Evolutionary conservation across 2,888 invertebrate genomes (phyloP).

Genomic region (Hipparchia semele): DNA sequence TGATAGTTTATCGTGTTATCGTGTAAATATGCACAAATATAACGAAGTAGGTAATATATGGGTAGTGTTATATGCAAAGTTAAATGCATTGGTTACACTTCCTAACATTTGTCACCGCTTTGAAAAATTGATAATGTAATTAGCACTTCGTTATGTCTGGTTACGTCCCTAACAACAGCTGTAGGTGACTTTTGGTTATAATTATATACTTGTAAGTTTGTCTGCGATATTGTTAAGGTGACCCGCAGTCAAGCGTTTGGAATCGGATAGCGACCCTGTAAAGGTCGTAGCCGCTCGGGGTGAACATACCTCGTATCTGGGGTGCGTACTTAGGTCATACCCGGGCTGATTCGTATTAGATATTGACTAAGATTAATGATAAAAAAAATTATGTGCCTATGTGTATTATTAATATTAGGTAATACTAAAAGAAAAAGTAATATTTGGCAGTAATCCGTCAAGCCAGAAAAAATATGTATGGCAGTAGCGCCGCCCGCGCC

Average conservation of each 20-base stretch:
- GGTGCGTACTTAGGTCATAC: conserved; percentile 33
- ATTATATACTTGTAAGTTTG: neutral
- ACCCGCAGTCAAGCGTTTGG: conserved; percentile 57
- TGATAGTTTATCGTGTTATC: neutral
- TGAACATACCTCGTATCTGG: conserved; percentile 68
- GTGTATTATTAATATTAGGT: too few relatives aligned
- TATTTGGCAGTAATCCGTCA: too few relatives aligned
- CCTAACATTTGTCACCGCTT: conserved; percentile 2
- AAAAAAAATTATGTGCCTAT: too few relatives aligned
- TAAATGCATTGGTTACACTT: neutral
- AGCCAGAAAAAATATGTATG: too few relatives aligned
- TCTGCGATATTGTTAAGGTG: conserved; percentile 36
- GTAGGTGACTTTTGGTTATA: conserved; percentile 11
- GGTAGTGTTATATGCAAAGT: neutral
- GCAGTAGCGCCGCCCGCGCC: too few relatives aligned
- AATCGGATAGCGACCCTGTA: conserved; percentile 61
- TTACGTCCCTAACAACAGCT: conserved; percentile 2
- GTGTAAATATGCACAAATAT: neutral
- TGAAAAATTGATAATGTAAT: conserved; percentile 18
- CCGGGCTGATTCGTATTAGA: neutral
- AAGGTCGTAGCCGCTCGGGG: conserved; percentile 62
- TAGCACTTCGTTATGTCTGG: conserved; percentile 6
- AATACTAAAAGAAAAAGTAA: too few relatives aligned
- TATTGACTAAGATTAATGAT: neutral
- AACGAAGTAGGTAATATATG: neutral